phyloP scores from a whole-genome alignment of 2,113 vertebrate genomes.

The Butorides virescens region DNA sequence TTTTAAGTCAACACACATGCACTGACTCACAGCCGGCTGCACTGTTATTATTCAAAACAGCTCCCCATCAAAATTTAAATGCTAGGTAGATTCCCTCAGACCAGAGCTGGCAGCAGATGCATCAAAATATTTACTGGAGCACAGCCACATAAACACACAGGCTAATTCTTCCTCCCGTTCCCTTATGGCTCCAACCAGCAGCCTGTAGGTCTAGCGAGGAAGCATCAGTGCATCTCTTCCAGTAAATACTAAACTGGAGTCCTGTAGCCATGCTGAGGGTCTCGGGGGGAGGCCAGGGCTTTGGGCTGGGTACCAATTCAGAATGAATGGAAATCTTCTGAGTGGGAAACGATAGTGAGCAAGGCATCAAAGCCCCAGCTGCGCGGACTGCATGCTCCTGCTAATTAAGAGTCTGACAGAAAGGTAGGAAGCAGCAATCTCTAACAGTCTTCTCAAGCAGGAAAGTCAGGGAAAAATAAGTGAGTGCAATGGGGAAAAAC shows the following conservation, averaged over 20 bases:
- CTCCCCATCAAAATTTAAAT: constrained; percentile 69
- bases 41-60: constrained; percentile 71
- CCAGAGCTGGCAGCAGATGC: constrained; percentile 60
- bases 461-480: background rate
- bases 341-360: constrained; percentile 28
- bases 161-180: constrained; percentile 61
- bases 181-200: constrained; percentile 65
- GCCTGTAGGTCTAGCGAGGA: constrained; percentile 63
- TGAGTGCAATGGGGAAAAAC: background rate
- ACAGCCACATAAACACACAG: constrained; percentile 66
- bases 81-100: constrained; percentile 68
- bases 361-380: constrained; percentile 55
- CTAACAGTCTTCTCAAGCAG: background rate
- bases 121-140: constrained; percentile 72
- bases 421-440: constrained; percentile 33
- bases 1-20: constrained; percentile 75
- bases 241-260: constrained; percentile 51
- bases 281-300: constrained; percentile 25
- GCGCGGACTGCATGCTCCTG: background rate
- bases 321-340: constrained; percentile 69
- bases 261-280: constrained; percentile 45
- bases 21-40: constrained; percentile 74
- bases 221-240: constrained; percentile 51
- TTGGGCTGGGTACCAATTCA: constrained; percentile 57
- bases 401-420: constrained; percentile 44